phyloP scores from a whole-genome alignment of 2,113 vertebrate genomes.

The Rhabdomys dilectus region DNA sequence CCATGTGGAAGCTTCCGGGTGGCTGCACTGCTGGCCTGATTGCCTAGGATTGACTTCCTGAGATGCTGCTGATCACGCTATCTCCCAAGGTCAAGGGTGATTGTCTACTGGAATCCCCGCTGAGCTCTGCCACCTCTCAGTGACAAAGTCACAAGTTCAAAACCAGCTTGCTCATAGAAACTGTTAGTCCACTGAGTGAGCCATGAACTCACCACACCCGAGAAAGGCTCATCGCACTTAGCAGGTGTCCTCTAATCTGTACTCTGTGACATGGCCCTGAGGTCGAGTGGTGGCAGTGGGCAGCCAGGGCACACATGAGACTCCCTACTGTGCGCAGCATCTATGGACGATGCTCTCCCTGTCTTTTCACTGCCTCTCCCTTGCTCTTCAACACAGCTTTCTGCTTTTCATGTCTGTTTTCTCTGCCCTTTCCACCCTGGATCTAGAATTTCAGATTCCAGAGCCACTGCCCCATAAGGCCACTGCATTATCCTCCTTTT shows the following conservation, averaged over 20 bases:
- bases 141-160: not conserved
- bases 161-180: not conserved
- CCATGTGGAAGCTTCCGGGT: not conserved
- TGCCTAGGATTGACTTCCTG: not conserved
- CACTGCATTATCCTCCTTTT: not conserved
- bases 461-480: not conserved
- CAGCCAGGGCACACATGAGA: not conserved
- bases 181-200: not conserved
- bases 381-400: not conserved
- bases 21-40: not conserved
- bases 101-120: not conserved
- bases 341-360: not conserved
- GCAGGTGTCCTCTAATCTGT: not conserved
- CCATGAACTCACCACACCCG: not conserved
- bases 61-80: not conserved
- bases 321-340: rapidly evolving
- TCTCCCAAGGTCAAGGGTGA: not conserved
- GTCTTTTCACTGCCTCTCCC: not conserved
- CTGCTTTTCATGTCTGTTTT: not conserved
- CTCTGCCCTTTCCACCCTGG: not conserved
- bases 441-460: not conserved
- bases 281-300: rapidly evolving
- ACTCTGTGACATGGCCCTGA: not conserved
- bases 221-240: not conserved
- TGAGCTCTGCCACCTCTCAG: not conserved